phyloP scores from a whole-genome alignment of 1,140 invertebrate species.

The Lordiphosa collinella region DNA sequence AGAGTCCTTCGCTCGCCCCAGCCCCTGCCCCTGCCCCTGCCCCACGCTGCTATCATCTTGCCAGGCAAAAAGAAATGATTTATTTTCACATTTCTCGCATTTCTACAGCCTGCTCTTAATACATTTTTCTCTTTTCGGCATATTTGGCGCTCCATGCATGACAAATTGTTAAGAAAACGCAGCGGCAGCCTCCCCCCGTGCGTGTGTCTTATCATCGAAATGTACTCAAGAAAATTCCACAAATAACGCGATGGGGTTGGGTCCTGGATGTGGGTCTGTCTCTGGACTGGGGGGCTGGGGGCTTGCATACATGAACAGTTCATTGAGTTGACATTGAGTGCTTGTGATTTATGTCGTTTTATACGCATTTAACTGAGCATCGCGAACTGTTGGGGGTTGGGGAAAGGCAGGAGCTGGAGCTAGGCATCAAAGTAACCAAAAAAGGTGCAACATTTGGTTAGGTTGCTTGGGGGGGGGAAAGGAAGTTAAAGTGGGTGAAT shows the following conservation, averaged over 20 bases:
- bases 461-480: too few relatives aligned
- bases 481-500: not conserved
- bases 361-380: conserved; percentile 21
- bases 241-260: conserved; percentile 58
- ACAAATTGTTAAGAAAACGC: conserved; percentile 75
- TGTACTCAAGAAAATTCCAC: conserved; percentile 73
- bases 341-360: conserved; percentile 69
- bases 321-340: conserved; percentile 78
- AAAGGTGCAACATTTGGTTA: conserved; percentile 35
- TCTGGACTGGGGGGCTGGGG: conserved; percentile 4
- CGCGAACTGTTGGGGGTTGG: not conserved
- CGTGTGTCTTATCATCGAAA: conserved; percentile 66
- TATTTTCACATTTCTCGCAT: conserved; percentile 69
- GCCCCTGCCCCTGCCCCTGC: not conserved
- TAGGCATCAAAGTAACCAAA: not conserved
- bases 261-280: not conserved
- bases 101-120: conserved; percentile 72
- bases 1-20: not conserved
- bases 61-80: conserved; percentile 71
- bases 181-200: conserved; percentile 22
- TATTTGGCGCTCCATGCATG: conserved; percentile 75
- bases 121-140: conserved; percentile 74
- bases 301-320: conserved; percentile 59
- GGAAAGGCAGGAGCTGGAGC: not conserved
- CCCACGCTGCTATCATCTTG: conserved; percentile 23